phyloP scores from a whole-genome alignment of 2,797 vertebrate genomes.

The Tinamus major region DNA sequence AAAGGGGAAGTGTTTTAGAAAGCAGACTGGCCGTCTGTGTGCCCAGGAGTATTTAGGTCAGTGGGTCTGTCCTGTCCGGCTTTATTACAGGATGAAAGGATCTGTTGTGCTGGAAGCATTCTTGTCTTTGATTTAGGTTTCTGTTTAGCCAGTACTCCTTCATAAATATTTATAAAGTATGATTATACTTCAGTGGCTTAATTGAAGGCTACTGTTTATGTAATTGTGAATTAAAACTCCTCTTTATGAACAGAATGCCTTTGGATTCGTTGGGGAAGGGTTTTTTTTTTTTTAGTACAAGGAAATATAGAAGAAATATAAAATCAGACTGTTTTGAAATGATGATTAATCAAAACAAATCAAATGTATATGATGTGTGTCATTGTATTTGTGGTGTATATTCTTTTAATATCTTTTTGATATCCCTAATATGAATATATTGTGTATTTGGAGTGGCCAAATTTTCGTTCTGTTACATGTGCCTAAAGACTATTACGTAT shows the following conservation, averaged over 20 bases:
- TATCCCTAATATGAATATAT: neutral
- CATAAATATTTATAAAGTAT: neutral
- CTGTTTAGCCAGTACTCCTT: slow-evolving; percentile 8
- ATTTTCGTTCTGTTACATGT: neutral
- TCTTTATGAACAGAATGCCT: neutral
- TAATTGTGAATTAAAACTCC: neutral
- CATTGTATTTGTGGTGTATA: neutral
- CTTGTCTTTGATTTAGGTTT: neutral
- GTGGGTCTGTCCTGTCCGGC: slow-evolving; percentile 62
- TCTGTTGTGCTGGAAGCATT: slow-evolving; percentile 30
- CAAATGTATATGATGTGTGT: neutral
- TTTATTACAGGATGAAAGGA: slow-evolving; percentile 31
- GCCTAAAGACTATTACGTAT: neutral
- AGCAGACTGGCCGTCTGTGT: slow-evolving; percentile 56
- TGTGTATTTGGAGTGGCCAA: neutral
- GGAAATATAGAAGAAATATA: neutral
- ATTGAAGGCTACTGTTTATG: neutral
- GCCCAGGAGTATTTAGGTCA: slow-evolving; percentile 69
- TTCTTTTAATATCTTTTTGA: neutral
- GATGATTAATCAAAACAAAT: neutral
- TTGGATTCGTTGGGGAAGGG: neutral
- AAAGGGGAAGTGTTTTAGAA: slow-evolving; percentile 15
- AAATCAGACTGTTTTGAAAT: neutral
- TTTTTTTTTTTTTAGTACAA: neutral
- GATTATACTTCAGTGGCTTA: neutral